Evolutionary conservation across 2,888 invertebrate genomes (phyloP), one percentile per base, ranked within the genome.

Genomic region (Spicauda simplicius): DNA sequence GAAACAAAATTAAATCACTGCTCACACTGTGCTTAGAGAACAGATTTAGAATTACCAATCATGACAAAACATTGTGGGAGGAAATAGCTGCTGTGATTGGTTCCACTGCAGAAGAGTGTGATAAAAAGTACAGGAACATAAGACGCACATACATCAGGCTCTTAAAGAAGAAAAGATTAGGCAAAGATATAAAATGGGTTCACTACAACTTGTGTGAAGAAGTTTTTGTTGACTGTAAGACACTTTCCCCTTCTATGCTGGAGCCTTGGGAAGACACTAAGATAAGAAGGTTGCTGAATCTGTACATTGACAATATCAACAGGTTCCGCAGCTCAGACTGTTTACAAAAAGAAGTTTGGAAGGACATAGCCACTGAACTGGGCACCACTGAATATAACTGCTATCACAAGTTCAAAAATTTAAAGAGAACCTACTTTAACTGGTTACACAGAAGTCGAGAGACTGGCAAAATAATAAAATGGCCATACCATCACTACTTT

Each of bases 301-400:
- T 91, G 0, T 93, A 93, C 71, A 81, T 91, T 65, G 90, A 91
- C 50, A 91, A 91, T 65, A 75, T 91, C 0, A 77, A 70, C 61
- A 85, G 81, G 71, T 90, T 92, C 60, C 77, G 84, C 52, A 85
- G 79, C 68, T 74, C 84, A 0, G 80, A 86, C 54, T 85, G 80
- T 68, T 73, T 86, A 20, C 89, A 90, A 68, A 91, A 89, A 74
- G 91, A 92, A 67, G 73, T 91, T n/a, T 93, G 93, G 93, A 88
- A 79, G 71, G 89, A 90, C 25, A 91, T 93, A 59, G 91, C 91
- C 11, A 56, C 72, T 3, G 80, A 83, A 57, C 69, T 93, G 25
- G 83, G 83, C 0, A 89, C 90, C 10, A 89, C 90, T 1, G 87
- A 88, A 58, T 89, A 88, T 59, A 91, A 86, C 70, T 91, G 91